These are phyloP conservation scores for Galendromus occidentalis DNA, from an alignment of 1,140 invertebrate genomes.

Conservation along the genomic window DNA sequence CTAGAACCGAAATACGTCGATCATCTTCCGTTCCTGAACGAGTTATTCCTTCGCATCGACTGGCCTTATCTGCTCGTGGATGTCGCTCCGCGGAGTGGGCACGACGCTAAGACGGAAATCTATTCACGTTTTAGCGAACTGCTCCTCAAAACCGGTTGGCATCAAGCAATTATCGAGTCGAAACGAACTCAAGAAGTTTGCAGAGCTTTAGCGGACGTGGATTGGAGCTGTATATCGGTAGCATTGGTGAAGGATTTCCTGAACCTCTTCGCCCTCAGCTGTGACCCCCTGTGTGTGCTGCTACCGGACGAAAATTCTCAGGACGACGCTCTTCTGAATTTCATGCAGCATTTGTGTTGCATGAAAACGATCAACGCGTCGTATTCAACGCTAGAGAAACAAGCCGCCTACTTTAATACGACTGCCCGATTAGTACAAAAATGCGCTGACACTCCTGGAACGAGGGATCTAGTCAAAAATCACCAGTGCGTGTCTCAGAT, in stretches of 20 bases:
- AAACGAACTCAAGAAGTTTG: neutral
- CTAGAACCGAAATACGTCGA: neutral
- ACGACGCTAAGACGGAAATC: neutral
- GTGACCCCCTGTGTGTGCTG: neutral
- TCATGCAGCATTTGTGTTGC: neutral
- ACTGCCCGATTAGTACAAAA: neutral
- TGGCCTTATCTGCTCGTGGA: neutral
- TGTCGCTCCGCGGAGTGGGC: neutral
- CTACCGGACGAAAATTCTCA: conserved; percentile 5
- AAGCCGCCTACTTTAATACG: neutral
- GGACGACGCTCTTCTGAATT: neutral
- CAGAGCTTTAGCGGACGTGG: neutral
- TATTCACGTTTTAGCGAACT: neutral
- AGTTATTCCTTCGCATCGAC: neutral
- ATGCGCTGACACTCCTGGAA: conserved; percentile 5
- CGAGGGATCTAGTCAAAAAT: conserved; percentile 10
- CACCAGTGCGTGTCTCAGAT: conserved; percentile 9
- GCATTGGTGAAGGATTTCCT: neutral
- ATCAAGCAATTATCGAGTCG: neutral
- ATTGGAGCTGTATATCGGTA: neutral
- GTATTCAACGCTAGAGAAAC: neutral
- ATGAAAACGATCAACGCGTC: neutral
- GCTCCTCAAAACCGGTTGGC: neutral
- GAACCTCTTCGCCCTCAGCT: neutral
- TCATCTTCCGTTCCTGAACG: neutral